Evolutionary conservation across 1,140 invertebrate species (phyloP), one percentile per base, ranked within the genome.

Genomic region (Pogonomyrmex californicus): DNA sequence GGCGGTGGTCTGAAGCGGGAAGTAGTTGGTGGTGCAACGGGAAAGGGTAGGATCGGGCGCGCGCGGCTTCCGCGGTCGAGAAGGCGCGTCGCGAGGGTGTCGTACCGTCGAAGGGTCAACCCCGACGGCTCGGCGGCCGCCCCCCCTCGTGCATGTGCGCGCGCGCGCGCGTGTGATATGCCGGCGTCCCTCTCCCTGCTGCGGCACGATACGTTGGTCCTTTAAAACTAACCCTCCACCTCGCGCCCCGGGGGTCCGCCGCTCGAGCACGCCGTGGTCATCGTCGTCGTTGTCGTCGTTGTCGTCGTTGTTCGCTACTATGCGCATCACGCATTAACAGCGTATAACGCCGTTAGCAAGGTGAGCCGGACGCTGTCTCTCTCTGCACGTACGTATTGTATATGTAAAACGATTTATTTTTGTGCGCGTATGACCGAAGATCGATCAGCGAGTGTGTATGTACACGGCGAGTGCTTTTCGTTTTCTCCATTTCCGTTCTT

Each of bases 101-200:
- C 44, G 33, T 56, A 17, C 23, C 38, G 23, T 23, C 23, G 71
- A 71, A 83, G 87, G 68, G 62, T 90, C 88, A 63, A 85, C 86
- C 86, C 79, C 65, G 75, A 62, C 56, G 33, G 71, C 44, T 75
- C 75, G 7, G 30, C 12, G 7, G 0, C 30, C 49, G 70, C n/a
- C 47, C 30, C n/a, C n/a, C n/a, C n/a, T n/a, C 60, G 62, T 14
- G 49, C 36, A 23, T 23, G 36, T 56, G 49, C 12, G 12, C n/a
- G 47, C 12, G 23, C 44, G 77, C 1, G 60, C 54, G 75, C 23
- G 75, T 70, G 60, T 75, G 47, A 90, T 90, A 85, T 88, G 81
- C 88, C 89, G 88, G 86, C 76, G 86, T 70, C 88, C 89, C 86
- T 86, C 70, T 71, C 63, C 9, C 44, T 38, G 36, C 41, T 47